These are phyloP conservation scores for Poeciliopsis infans DNA, from an alignment of 2,797 vertebrate species.

Conservation along the genomic window DNA sequence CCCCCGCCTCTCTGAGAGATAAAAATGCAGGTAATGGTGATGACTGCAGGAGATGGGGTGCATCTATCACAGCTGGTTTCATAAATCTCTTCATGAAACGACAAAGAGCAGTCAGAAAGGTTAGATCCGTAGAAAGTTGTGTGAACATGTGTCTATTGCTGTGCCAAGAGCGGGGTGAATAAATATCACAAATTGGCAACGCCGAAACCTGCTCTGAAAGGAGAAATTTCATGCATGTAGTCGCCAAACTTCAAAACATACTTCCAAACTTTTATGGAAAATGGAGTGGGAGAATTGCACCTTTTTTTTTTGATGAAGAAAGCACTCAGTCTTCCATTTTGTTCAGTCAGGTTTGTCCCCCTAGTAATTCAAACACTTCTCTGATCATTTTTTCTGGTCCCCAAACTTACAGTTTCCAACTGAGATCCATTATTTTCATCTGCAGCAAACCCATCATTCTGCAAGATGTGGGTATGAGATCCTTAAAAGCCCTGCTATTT, in stretches of 20 bases:
- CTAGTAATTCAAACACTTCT: too few species aligned
- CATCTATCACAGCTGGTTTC: slow-evolving; percentile 44
- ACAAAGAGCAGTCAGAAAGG: slow-evolving; percentile 42
- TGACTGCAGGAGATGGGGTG: slow-evolving; percentile 10
- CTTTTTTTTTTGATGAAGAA: background rate
- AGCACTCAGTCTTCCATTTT: too few species aligned
- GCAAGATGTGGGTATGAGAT: too few species aligned
- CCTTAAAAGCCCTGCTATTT: too few species aligned
- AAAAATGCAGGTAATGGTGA: slow-evolving; percentile 51
- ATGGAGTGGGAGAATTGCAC: background rate
- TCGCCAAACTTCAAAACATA: background rate
- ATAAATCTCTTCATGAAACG: slow-evolving; percentile 59
- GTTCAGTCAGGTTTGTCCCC: too few species aligned
- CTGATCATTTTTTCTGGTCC: too few species aligned
- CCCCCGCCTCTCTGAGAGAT: slow-evolving; percentile 39
- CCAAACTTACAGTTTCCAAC: too few species aligned
- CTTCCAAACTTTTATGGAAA: background rate
- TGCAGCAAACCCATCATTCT: too few species aligned
- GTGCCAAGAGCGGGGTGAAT: slow-evolving; percentile 32
- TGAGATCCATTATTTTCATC: too few species aligned
- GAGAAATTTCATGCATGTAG: background rate
- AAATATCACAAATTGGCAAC: slow-evolving; percentile 22
- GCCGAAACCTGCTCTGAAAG: background rate
- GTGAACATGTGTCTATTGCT: slow-evolving; percentile 15
- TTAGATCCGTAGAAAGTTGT: slow-evolving; percentile 9